Conservation (phyloP, 2,113 vertebrate genomes). For the Saguinus midas region DNA sequence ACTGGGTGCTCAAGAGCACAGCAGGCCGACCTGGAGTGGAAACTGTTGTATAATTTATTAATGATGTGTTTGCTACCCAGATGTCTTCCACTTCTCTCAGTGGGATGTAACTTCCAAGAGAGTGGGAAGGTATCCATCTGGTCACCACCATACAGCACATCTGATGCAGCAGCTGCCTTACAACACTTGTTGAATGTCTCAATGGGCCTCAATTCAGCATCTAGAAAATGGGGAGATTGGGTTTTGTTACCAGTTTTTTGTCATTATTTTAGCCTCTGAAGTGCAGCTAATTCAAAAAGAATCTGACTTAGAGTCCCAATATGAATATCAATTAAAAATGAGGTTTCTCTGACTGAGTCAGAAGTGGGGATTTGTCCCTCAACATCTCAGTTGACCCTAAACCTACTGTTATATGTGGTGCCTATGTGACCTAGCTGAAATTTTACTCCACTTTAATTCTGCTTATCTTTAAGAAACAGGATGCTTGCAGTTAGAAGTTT, state of each 20-base stretch:
- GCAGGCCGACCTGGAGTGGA: neutral
- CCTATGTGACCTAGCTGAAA: too few relatives aligned
- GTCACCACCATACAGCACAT: neutral
- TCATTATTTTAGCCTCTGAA: neutral
- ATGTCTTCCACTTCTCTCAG: neutral
- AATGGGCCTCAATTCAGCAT: neutral
- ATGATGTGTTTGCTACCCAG: neutral
- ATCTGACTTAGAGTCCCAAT: neutral
- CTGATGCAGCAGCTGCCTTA: neutral
- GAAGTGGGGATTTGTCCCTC: neutral
- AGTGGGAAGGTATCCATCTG: neutral
- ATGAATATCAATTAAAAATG: neutral
- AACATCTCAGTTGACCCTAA: neutral
- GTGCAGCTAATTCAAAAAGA: neutral
- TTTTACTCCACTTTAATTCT: too few relatives aligned
- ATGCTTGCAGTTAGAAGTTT: too few relatives aligned
- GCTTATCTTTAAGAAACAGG: too few relatives aligned
- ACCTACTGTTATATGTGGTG: neutral
- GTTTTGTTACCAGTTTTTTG: neutral
- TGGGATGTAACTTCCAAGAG: neutral
- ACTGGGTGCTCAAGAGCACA: neutral
- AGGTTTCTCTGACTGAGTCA: neutral
- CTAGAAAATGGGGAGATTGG: neutral
- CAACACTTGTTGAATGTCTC: neutral
- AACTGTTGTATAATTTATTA: neutral